Percentiles rank a stretch among this genome's conserved stretches.
These are phyloP conservation scores for Amazonetta brasiliensis DNA, from an alignment of 2,797 vertebrate species.

Conservation along the genomic window DNA sequence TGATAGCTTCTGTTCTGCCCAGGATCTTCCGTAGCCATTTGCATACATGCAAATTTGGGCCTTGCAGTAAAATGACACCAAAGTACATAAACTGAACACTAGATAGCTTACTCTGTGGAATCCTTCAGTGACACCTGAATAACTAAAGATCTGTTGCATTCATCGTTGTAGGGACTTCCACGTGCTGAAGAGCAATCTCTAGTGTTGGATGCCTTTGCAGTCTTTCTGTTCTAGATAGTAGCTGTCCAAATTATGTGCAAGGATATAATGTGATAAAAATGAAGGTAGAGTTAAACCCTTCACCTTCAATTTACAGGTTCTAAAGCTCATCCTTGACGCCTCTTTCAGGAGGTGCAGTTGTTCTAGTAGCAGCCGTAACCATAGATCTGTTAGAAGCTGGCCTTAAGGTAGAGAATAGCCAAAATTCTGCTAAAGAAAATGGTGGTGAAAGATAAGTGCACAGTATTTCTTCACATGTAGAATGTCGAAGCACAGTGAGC, in stretches of 20 bases:
- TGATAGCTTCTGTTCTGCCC: not conserved
- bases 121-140: not conserved
- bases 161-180: accelerated
- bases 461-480: not conserved
- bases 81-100: not conserved
- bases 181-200: not conserved
- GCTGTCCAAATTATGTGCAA: not conserved
- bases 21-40: not conserved
- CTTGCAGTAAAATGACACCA: not conserved
- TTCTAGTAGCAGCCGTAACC: not conserved
- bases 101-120: not conserved
- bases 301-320: not conserved
- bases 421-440: not conserved
- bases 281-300: not conserved
- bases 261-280: not conserved
- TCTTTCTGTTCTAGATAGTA: not conserved
- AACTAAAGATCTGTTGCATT: not conserved
- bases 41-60: not conserved
- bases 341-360: not conserved
- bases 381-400: not conserved
- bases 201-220: accelerated
- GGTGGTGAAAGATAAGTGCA: not conserved
- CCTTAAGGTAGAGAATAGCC: not conserved
- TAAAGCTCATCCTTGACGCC: not conserved
- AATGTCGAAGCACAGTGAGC: not conserved